Conservation (phyloP, 2,888 invertebrate species). For the Bombylius major region DNA sequence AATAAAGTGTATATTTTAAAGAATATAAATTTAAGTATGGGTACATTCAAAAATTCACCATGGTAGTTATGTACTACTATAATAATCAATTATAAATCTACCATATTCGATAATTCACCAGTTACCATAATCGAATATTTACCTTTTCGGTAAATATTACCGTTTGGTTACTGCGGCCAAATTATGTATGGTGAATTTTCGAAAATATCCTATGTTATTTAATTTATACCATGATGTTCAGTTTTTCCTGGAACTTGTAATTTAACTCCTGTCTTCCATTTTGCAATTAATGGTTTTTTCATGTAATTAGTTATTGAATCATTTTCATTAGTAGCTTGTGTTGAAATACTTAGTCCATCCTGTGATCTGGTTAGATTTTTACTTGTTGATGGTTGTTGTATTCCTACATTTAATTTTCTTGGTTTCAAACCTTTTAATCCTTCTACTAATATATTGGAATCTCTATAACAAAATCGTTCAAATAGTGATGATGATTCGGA, state of each 20-base stretch:
- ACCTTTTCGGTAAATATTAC: neutral
- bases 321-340: slow-evolving; percentile 11
- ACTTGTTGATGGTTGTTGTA: slow-evolving; percentile 8
- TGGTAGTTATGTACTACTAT: no score
- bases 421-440: slow-evolving; percentile 22
- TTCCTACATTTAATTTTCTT: slow-evolving; percentile 17
- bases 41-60: neutral
- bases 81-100: neutral
- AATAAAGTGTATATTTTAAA: neutral
- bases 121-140: no score
- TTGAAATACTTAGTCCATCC: slow-evolving; percentile 9
- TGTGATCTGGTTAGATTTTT: slow-evolving; percentile 17
- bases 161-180: neutral
- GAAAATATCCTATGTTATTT: no score
- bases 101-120: neutral
- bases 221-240: slow-evolving; percentile 50
- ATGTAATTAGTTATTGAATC: slow-evolving; percentile 12
- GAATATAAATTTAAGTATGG: neutral
- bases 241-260: slow-evolving; percentile 46
- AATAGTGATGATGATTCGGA: slow-evolving; percentile 60
- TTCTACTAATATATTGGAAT: slow-evolving; percentile 36
- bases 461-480: slow-evolving; percentile 50
- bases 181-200: neutral
- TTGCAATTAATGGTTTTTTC: slow-evolving; percentile 53
- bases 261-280: slow-evolving; percentile 56